Evolutionary conservation across 2,888 invertebrate genomes (phyloP).

Genomic region (Panorpa germanica): DNA sequence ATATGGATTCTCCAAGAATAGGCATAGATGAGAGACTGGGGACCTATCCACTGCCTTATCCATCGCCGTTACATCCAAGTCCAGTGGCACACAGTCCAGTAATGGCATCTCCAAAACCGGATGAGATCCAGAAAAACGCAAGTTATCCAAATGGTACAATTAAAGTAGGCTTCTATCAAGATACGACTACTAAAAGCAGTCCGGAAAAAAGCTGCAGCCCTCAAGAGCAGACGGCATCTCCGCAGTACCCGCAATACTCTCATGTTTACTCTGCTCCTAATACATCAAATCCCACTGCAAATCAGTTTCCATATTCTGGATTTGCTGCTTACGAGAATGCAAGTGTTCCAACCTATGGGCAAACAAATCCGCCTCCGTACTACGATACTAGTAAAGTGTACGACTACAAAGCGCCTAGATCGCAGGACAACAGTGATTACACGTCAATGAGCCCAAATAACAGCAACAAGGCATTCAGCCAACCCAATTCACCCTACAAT

Average conservation of each 20-base stretch:
- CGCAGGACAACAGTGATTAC: conserved; percentile 33
- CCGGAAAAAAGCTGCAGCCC: conserved; percentile 73
- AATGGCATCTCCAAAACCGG: conserved; percentile 53
- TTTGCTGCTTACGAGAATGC: conserved; percentile 30
- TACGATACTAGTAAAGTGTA: conserved; percentile 39
- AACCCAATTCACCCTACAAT: conserved; percentile 31
- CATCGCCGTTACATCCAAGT: too few species aligned
- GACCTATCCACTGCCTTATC: conserved; percentile 49
- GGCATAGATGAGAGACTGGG: conserved; percentile 37
- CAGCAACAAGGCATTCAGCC: too few species aligned
- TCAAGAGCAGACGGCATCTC: conserved; percentile 42
- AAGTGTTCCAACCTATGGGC: conserved; percentile 23
- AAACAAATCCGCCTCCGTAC: conserved; percentile 31
- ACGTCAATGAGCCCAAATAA: conserved; percentile 31
- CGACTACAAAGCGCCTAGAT: conserved; percentile 27
- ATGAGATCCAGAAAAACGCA: conserved; percentile 45
- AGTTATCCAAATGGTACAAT: conserved; percentile 62
- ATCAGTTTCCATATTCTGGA: conserved; percentile 27
- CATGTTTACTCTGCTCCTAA: conserved; percentile 38
- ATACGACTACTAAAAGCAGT: conserved; percentile 64
- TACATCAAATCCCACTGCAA: conserved; percentile 29
- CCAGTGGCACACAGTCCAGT: conserved; percentile 52
- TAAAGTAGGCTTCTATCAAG: conserved; percentile 77
- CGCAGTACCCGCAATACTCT: conserved; percentile 32
- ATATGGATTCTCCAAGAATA: conserved; percentile 50